phyloP scores from a whole-genome alignment of 2,113 vertebrate species.

The Jaculus jaculus region DNA sequence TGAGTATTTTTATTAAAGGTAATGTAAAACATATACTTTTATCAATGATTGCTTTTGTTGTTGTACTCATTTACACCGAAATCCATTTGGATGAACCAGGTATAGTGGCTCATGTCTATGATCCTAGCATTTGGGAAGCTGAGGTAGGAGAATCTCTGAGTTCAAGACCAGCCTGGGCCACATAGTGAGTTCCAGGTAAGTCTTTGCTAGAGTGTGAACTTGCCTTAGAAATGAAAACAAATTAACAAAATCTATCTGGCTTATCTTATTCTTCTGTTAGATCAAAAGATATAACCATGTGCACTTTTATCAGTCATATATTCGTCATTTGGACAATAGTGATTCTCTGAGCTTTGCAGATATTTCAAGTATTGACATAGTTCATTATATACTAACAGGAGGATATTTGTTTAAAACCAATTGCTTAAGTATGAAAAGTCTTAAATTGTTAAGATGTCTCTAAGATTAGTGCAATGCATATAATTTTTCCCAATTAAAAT shows the following conservation, averaged over 20 bases:
- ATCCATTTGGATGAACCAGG: not conserved
- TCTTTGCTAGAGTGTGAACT: no score
- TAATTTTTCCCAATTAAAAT: not conserved
- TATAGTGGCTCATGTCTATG: no score
- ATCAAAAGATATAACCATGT: not conserved
- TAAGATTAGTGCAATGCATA: not conserved
- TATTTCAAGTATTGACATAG: not conserved
- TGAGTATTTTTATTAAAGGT: not conserved
- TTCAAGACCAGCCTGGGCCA: no score
- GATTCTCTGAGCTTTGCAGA: not conserved
- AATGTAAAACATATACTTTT: not conserved
- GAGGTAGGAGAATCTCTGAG: no score
- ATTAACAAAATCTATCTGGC: not conserved
- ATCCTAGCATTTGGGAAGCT: no score
- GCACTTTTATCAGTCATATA: not conserved
- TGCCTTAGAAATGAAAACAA: no score
- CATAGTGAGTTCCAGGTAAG: no score
- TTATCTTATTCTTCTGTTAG: not conserved
- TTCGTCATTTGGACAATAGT: not conserved
- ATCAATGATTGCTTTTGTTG: not conserved
- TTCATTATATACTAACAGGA: not conserved
- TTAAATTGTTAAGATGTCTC: not conserved
- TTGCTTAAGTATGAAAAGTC: not conserved
- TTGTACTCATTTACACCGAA: not conserved
- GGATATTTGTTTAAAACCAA: not conserved